phyloP scores from a whole-genome alignment of 1,140 invertebrate species.

The Zophobas morio region DNA sequence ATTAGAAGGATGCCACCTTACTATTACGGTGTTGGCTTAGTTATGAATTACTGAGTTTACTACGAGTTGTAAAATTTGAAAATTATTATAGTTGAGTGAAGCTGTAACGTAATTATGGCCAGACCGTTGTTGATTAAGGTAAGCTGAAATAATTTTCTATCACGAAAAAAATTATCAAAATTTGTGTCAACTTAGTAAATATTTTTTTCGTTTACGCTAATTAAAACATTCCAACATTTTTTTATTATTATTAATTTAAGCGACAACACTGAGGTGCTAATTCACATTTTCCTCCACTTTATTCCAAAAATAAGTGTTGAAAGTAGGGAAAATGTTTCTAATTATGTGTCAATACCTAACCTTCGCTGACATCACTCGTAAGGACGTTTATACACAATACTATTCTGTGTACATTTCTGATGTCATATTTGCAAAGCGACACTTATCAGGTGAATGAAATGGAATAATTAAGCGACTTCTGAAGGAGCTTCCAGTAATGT shows the following conservation, averaged over 20 bases:
- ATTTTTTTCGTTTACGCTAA: neutral
- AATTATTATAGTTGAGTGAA: neutral
- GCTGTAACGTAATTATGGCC: neutral
- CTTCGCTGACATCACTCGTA: conserved; percentile 21
- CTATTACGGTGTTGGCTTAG: conserved; percentile 21
- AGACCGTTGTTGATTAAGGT: neutral
- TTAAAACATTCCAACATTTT: neutral
- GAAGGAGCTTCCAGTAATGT: too few species aligned
- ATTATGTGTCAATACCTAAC: conserved; percentile 14
- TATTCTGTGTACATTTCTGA: conserved; percentile 5
- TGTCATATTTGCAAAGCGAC: conserved; percentile 1
- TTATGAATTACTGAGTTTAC: conserved; percentile 32
- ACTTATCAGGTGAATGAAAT: neutral
- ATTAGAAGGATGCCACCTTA: conserved; percentile 45
- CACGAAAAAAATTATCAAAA: too few species aligned
- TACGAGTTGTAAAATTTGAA: conserved; percentile 2
- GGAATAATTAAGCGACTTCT: too few species aligned
- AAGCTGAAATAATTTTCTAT: neutral
- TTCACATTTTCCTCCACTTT: conserved; percentile 15
- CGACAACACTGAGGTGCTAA: conserved; percentile 6
- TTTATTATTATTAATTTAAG: neutral
- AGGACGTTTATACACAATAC: conserved; percentile 30
- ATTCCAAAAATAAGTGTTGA: conserved; percentile 46
- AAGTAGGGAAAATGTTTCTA: conserved; percentile 40
- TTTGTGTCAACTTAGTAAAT: too few species aligned